A percentile compares a stretch with the other conserved stretches of the same genome.
Conservation (phyloP, 2,888 invertebrate genomes). For the Acanthococcus lagerstroemiae region DNA sequence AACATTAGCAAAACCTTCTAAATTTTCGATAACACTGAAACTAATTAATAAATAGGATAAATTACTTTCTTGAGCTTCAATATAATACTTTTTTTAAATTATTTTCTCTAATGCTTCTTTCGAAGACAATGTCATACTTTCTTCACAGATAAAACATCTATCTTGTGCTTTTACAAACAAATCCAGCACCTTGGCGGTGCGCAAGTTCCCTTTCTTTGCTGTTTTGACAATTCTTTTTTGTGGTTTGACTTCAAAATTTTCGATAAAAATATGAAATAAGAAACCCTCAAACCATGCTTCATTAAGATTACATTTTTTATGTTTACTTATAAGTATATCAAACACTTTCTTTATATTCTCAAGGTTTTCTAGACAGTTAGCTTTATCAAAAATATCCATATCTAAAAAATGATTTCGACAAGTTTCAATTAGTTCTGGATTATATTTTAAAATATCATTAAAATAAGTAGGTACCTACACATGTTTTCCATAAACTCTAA, state of each 20-base stretch:
- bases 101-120: slow-evolving; percentile 4
- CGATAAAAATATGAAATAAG: background rate
- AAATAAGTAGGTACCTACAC: too few relatives aligned
- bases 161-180: slow-evolving; percentile 2
- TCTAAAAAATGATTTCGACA: too few relatives aligned
- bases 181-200: background rate
- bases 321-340: too few relatives aligned
- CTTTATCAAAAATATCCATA: too few relatives aligned
- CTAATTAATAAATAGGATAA: background rate
- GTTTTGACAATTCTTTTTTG: background rate
- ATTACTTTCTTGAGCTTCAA: slow-evolving; percentile 6
- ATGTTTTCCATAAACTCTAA: too few relatives aligned
- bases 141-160: slow-evolving; percentile 2
- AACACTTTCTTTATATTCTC: too few relatives aligned
- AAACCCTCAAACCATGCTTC: too few relatives aligned
- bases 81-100: background rate
- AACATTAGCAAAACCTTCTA: background rate
- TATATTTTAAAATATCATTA: too few relatives aligned
- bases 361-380: too few relatives aligned
- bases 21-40: background rate
- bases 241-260: background rate
- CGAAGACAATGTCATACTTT: slow-evolving; percentile 4
- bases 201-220: slow-evolving; percentile 3
- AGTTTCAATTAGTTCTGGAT: too few relatives aligned
- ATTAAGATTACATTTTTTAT: too few relatives aligned